Evolutionary conservation across 2,797 vertebrate genomes (phyloP), one percentile per base, ranked within the genome.

Genomic region (Adelosebastes latens): DNA sequence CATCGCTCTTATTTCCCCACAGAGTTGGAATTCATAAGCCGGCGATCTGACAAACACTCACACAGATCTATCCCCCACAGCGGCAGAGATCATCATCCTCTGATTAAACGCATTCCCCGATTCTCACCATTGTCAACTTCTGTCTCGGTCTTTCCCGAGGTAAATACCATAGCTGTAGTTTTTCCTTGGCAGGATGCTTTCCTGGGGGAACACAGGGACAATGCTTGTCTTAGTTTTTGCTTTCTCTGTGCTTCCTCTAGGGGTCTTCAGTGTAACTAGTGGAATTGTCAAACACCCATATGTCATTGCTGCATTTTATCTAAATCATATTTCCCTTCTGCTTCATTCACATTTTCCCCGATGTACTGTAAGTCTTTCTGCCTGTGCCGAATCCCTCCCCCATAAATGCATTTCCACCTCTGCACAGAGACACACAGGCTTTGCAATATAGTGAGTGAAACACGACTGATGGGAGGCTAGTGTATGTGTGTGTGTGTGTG

Each of bases 1-100:
- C 79, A 77, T 75, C 39, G 34, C 52, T 75, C 73, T 91, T 88
- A 91, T 92, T 92, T 92, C 90, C 90, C 88, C 62, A 84, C 46
- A 79, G 89, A 91, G 76, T 69, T 42, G 13, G 74, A 79, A 93
- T 89, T 91, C 78, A 91, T 88, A 85, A 90, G 74, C 72, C 75
- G 64, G 55, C 72, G 65, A 87, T 85, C 75, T 85, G 77, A 87
- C 84, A 81, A 84, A 87, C 72, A 42, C 75, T 73, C 53, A 59
- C 60, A 61, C 58, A 56, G 65, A 80, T 85, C 64, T 60, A 76
- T 71, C 74, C 63, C 81, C 71, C 66, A 56, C 73, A 63, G 85
- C 65, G 69, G 34, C 60, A 67, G 66, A 86, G 81, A 81, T 79
- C 77, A 55, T 82, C 81, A 42, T 60, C 74, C 69, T 83, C 61